Evolutionary conservation across 2,888 invertebrate genomes (phyloP).

Genomic region (Chirona hameri): DNA sequence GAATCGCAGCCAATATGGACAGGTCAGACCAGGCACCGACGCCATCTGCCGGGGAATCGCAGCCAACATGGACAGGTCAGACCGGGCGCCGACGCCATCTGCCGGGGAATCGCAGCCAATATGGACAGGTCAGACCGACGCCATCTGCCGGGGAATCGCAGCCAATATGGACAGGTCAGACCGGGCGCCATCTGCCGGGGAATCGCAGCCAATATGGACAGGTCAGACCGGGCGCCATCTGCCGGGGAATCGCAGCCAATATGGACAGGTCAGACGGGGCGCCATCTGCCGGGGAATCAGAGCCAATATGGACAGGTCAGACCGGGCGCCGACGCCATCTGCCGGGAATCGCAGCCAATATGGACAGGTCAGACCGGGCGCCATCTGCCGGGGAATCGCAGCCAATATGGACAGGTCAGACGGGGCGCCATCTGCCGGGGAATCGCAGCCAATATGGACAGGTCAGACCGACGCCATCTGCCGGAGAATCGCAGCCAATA

Average conservation of each 20-base stretch:
- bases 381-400: conserved; percentile 71
- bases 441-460: conserved; percentile 67
- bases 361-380: too few species aligned
- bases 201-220: conserved; percentile 67
- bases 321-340: conserved; percentile 68
- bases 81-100: conserved; percentile 68
- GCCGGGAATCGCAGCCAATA: conserved; percentile 69
- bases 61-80: too few species aligned
- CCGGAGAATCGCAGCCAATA: conserved; percentile 69
- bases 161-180: too few species aligned
- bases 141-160: conserved; percentile 71
- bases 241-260: conserved; percentile 71
- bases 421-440: conserved; percentile 71
- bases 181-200: conserved; percentile 71
- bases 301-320: too few species aligned
- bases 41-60: conserved; percentile 72
- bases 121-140: too few species aligned
- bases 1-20: conserved; percentile 70
- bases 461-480: conserved; percentile 72
- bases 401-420: too few species aligned
- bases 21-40: too few species aligned
- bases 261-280: too few species aligned
- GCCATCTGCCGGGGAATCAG: conserved; percentile 72
- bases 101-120: conserved; percentile 71
- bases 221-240: conserved; percentile 67